Percentiles rank a stretch among this genome's conserved stretches.
Conservation (phyloP, 2,888 invertebrate genomes). For the Altica lythri region DNA sequence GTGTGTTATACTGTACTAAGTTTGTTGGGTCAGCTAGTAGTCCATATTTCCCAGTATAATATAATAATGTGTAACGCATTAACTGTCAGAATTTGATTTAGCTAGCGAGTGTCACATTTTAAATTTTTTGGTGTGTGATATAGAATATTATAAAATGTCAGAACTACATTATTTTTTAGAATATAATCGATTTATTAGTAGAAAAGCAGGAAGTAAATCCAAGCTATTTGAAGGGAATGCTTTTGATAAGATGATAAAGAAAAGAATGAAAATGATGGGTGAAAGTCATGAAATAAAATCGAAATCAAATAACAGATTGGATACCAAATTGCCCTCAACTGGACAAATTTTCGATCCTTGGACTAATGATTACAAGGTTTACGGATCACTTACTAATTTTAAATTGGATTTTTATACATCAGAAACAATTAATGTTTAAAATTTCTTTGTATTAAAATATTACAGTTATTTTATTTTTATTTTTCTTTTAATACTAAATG, state of each 20-base stretch:
- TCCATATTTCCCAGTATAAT: too few species aligned
- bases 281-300: background rate
- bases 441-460: background rate
- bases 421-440: background rate
- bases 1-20: too few species aligned
- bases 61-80: too few species aligned
- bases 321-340: background rate
- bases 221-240: too few species aligned
- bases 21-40: too few species aligned
- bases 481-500: background rate
- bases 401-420: constrained; percentile 6
- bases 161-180: too few species aligned
- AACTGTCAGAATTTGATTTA: too few species aligned
- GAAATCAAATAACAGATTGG: background rate
- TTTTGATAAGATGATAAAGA: background rate
- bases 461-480: background rate
- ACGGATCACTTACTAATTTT: constrained; percentile 9
- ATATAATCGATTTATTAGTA: too few species aligned
- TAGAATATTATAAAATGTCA: too few species aligned
- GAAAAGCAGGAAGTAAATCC: too few species aligned
- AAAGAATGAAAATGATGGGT: background rate
- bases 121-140: too few species aligned
- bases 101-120: too few species aligned
- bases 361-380: background rate
- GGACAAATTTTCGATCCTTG: constrained; percentile 1